Base-by-base conservation (phyloP, 2,797 vertebrate genomes). In the Rhyacichthys aspro region DNA sequence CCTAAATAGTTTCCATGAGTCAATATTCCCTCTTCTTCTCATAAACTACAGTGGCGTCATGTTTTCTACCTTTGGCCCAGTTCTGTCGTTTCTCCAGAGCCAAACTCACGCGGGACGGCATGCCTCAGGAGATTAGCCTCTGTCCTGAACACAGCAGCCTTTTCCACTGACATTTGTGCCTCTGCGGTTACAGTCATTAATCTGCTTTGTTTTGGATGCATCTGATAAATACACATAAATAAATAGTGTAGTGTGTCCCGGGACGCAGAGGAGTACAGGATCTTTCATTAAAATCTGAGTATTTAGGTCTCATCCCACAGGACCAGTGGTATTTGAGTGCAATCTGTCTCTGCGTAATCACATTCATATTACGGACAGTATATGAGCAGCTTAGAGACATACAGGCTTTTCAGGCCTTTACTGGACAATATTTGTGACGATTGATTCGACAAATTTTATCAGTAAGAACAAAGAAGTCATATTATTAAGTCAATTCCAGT, bases 41-140 rank as follows among this genome's bases (percentile, higher is more conserved):
- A 39, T 43, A 48, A 68, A 59, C 52, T 66, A 37, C 39, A 49
- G 14, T 33, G 53, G 64, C 62, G 50, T 9, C 14, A 59, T 43
- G 66, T 63, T 64, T 82, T 52, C 62, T 46, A 86, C 82, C 85
- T 89, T 87, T 89, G 86, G 65, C 79, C 87, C 74, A 91, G 62
- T 90, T 90, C 76, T 77, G 60, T 85, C 53, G 74, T 66, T 84
- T 66, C 74, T 43, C 12, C 60, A n/a, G 62, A 76, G 64, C 63
- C 64, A 55, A 78, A 66, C 54, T 44, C 72, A 68, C 72, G 69
- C 75, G 81, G 78, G 81, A 53, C 38, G 42, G 76, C 75, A 80
- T 86, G 79, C 84, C 77, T 86, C 54, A 75, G 76, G 67, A 84
- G 87, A 90, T 90, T 90, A 91, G 59, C 60, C 42, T 33, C 68